Evolutionary conservation across 2,113 vertebrate species (phyloP), one percentile per base, ranked within the genome.

Genomic region (Sylvilagus bachmani): DNA sequence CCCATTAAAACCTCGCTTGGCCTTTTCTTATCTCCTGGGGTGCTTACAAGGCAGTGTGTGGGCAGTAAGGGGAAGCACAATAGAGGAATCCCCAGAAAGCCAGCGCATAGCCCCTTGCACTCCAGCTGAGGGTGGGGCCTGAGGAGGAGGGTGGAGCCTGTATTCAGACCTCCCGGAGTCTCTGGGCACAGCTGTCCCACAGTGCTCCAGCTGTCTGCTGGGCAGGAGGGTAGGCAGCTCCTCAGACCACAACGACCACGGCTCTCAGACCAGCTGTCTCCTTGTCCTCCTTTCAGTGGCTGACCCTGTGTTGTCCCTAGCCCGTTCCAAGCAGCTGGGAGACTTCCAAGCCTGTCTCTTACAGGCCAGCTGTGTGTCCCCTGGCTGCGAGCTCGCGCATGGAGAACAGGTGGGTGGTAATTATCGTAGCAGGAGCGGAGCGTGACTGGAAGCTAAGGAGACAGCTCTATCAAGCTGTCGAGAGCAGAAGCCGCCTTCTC

Each of bases 391-490:
- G 98, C 77, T 95, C 91, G 95, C 96, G 96, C 98, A 95, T 98
- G 97, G 98, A 97, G 98, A 98, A 97, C 98, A 98, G 98, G 98
- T 98, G 98, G 98, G 98, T 98, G 96, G 96, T 98, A 98, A 98
- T 98, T 93, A 97, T 97, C 98, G 96, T 98, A 98, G 92, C 98
- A 98, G 98, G 66, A 95, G 95, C 95, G 31, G 49, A 96, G 95
- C 6, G 3, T 93, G 95, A 93, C 96, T 96, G 66, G 97, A 98
- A 97, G 97, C 97, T 96, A 97, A 97, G 94, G 97, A 98, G 97
- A 97, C 92, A 83, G 97, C 98, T 97, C 96, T 98, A 83, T 95
- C 75, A 87, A 97, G 95, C 95, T 92, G 86, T 96, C 90, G 77
- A 93, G 97, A 97, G 96, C 95, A 97, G 96, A 94, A 93, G 92